A percentile compares a stretch with the other conserved stretches of the same genome.
phyloP scores from a whole-genome alignment of 2,113 vertebrate species.

The Sceloporus tristichus region DNA sequence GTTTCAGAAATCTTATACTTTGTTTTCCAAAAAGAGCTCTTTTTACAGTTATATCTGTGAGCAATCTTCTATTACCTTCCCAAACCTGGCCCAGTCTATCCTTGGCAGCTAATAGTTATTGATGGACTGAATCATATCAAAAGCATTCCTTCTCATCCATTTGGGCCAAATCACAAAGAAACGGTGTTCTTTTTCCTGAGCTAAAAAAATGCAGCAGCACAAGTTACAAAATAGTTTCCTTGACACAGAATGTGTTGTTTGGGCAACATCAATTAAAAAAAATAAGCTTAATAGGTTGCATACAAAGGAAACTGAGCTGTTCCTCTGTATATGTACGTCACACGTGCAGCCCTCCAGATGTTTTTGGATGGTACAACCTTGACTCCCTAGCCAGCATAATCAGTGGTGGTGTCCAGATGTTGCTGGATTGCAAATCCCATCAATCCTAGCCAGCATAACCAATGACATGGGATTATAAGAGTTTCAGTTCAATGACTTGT shows the following conservation, averaged over 20 bases:
- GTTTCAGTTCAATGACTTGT: too few relatives aligned
- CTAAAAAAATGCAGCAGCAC: not conserved
- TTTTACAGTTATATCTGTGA: not conserved
- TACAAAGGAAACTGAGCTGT: too few relatives aligned
- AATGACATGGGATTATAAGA: too few relatives aligned
- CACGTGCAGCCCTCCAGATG: too few relatives aligned
- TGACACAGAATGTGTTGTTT: not conserved
- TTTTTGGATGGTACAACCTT: too few relatives aligned
- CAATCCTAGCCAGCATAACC: too few relatives aligned
- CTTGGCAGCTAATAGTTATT: not conserved
- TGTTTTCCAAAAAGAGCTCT: not conserved
- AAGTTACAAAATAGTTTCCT: constrained; percentile 20
- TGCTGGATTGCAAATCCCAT: too few relatives aligned
- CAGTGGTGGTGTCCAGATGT: too few relatives aligned
- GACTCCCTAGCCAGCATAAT: too few relatives aligned
- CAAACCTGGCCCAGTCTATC: not conserved
- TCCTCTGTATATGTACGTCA: too few relatives aligned
- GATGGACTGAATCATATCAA: constrained; percentile 15
- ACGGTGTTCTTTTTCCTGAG: not conserved
- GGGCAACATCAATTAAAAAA: not conserved
- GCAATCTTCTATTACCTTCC: not conserved
- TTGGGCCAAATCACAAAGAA: not conserved
- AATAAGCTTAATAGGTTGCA: too few relatives aligned
- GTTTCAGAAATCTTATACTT: constrained; percentile 6
- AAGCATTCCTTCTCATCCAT: not conserved